phyloP scores from a whole-genome alignment of 2,888 invertebrate genomes.

The Endomychus coccineus region DNA sequence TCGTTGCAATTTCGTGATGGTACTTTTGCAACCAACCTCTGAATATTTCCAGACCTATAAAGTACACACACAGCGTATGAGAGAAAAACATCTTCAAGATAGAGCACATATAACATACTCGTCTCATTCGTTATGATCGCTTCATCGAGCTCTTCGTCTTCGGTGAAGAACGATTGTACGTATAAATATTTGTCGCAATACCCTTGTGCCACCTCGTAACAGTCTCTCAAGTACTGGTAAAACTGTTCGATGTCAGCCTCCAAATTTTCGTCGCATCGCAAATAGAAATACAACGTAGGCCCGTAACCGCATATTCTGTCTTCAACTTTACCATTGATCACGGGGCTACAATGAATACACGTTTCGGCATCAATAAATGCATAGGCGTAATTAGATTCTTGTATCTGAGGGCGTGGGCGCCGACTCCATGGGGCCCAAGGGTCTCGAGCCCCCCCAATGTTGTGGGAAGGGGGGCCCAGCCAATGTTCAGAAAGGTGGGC shows the following conservation, averaged over 20 bases:
- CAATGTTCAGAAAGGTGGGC: too few relatives aligned
- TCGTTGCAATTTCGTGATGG: conserved; percentile 58
- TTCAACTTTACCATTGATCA: conserved; percentile 75
- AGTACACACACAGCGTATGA: background rate
- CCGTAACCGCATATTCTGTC: conserved; percentile 68
- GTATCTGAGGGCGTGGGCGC: too few relatives aligned
- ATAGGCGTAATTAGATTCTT: too few relatives aligned
- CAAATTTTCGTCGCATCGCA: conserved; percentile 59
- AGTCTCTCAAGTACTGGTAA: conserved; percentile 50
- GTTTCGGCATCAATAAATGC: too few relatives aligned
- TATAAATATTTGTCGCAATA: conserved; percentile 60
- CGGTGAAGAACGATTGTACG: conserved; percentile 61
- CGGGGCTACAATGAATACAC: conserved; percentile 50
- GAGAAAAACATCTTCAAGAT: background rate
- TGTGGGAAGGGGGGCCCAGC: too few relatives aligned
- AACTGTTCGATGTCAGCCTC: conserved; percentile 48
- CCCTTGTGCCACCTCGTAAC: conserved; percentile 54
- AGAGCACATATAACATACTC: conserved; percentile 29
- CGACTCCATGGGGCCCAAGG: too few relatives aligned
- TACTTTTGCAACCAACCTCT: conserved; percentile 61
- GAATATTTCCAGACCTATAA: conserved; percentile 54
- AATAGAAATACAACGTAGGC: conserved; percentile 61
- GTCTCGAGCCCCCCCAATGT: too few relatives aligned
- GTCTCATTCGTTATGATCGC: conserved; percentile 56
- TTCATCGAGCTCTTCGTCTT: conserved; percentile 60